phyloP scores from a whole-genome alignment of 2,113 vertebrate genomes.

The Lepisosteus oculatus region DNA sequence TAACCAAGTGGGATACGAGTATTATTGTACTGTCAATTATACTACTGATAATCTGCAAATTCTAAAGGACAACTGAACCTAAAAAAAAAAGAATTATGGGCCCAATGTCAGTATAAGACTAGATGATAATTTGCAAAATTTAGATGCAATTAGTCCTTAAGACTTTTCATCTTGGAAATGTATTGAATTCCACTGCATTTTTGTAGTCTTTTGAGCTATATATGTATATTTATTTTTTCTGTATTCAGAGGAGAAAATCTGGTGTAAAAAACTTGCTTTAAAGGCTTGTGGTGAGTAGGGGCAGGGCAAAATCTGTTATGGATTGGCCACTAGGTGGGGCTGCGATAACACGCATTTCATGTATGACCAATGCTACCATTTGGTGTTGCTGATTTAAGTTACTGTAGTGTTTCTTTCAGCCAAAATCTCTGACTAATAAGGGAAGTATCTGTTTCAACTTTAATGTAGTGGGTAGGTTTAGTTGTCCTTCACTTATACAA shows the following conservation, averaged over 20 bases:
- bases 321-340: constrained; percentile 42
- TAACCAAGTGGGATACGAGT: constrained; percentile 70
- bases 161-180: too few species aligned
- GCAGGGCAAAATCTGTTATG: constrained; percentile 20
- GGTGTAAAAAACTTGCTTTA: neutral
- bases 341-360: constrained; percentile 26
- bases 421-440: constrained; percentile 8
- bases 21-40: constrained; percentile 58
- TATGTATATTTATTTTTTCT: constrained; percentile 17
- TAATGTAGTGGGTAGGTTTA: constrained; percentile 32
- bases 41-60: constrained; percentile 48
- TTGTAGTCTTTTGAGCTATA: neutral
- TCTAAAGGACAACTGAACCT: constrained; percentile 69
- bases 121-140: constrained; percentile 27
- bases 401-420: constrained; percentile 1
- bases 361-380: constrained; percentile 8
- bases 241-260: constrained; percentile 13
- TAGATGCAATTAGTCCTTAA: too few species aligned
- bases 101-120: constrained; percentile 32
- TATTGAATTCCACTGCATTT: neutral
- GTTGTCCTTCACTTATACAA: constrained; percentile 43
- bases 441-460: constrained; percentile 33
- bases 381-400: constrained; percentile 25
- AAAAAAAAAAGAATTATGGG: constrained; percentile 36
- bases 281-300: neutral